Evolutionary conservation across 2,797 vertebrate genomes (phyloP).

Genomic region (Tokudaia muenninki): DNA sequence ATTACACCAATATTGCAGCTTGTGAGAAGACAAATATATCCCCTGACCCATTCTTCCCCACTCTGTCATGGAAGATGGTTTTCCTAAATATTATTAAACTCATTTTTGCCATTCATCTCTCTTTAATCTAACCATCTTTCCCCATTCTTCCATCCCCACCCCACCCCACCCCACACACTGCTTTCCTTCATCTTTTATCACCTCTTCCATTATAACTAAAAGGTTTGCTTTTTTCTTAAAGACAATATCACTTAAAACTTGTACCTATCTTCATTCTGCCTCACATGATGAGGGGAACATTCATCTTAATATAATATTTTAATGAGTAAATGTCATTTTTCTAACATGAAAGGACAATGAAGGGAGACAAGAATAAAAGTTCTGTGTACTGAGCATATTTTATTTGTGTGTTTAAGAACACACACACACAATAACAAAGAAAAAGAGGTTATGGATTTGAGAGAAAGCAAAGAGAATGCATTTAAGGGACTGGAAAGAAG

Average conservation of each 20-base stretch:
- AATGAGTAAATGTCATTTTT: neutral
- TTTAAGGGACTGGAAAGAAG: neutral
- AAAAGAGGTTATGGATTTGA: neutral
- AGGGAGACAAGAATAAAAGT: neutral
- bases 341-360: neutral
- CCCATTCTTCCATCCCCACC: neutral
- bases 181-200: neutral
- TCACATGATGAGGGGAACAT: neutral
- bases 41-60: neutral
- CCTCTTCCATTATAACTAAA: neutral
- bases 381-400: neutral
- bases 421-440: neutral
- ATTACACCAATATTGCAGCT: neutral
- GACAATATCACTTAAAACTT: neutral
- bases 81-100: neutral
- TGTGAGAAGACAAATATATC: neutral
- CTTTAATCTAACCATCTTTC: neutral
- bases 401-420: neutral
- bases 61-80: neutral
- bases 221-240: neutral
- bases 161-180: neutral
- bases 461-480: neutral
- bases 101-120: neutral
- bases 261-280: neutral
- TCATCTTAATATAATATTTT: neutral